Percentiles rank a stretch among this genome's conserved stretches.
These are phyloP conservation scores for Lacanobia oleracea DNA, from an alignment of 2,888 invertebrate genomes.

Conservation along the genomic window DNA sequence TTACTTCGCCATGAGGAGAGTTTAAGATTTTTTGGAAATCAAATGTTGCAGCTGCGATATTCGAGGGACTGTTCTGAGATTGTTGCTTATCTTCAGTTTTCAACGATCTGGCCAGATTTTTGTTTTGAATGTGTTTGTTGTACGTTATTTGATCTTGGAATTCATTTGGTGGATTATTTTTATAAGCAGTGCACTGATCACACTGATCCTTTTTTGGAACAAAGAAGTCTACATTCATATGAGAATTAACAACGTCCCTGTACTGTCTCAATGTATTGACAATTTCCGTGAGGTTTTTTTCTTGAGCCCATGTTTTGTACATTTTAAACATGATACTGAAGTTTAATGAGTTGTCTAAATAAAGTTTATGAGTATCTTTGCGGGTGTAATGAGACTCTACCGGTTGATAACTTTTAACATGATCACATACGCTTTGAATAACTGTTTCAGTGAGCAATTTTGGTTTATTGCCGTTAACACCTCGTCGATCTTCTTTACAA, in stretches of 20 bases:
- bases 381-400: conserved; percentile 2
- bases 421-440: too few relatives aligned
- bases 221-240: not conserved
- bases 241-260: not conserved
- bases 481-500: too few relatives aligned
- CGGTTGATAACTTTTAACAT: conserved; percentile 9
- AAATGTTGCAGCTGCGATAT: too few relatives aligned
- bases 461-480: too few relatives aligned
- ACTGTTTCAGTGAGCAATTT: not conserved
- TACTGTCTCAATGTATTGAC: not conserved
- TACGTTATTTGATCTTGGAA: too few relatives aligned
- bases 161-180: too few relatives aligned
- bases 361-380: conserved; percentile 5
- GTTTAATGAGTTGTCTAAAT: conserved; percentile 20
- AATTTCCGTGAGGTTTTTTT: conserved; percentile 14
- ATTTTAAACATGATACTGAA: conserved; percentile 20
- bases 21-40: not conserved
- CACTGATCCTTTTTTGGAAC: not conserved
- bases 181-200: not conserved
- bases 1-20: too few relatives aligned
- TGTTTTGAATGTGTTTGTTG: too few relatives aligned
- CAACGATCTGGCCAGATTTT: too few relatives aligned
- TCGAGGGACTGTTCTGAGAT: too few relatives aligned
- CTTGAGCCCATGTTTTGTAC: conserved; percentile 21
- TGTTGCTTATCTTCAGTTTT: too few relatives aligned